Percentiles rank a stretch among this genome's conserved stretches.
Conservation (phyloP, 2,797 vertebrate genomes). For the Sebastes paucispinis region DNA sequence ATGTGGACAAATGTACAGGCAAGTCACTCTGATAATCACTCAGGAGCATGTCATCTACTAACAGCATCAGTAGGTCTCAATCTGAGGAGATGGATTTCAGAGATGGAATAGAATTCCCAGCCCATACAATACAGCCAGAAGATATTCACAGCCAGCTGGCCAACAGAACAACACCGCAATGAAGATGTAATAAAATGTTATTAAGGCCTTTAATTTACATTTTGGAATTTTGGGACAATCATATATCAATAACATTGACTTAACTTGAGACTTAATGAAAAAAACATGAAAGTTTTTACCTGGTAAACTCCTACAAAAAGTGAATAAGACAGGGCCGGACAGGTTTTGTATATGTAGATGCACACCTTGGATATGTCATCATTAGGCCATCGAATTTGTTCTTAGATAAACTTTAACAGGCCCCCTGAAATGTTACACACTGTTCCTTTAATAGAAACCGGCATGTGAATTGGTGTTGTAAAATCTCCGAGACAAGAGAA, state of each 20-base stretch:
- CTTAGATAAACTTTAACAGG: not conserved
- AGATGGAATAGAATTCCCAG: not conserved
- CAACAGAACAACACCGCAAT: too few species aligned
- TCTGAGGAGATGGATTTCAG: not conserved
- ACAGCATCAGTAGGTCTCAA: not conserved
- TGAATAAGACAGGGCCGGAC: not conserved
- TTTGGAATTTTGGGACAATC: not conserved
- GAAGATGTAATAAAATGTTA: too few species aligned
- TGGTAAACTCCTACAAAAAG: not conserved
- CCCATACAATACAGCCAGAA: not conserved
- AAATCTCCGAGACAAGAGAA: not conserved
- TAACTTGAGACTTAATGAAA: not conserved
- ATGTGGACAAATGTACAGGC: not conserved
- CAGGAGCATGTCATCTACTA: not conserved
- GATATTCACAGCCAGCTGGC: not conserved
- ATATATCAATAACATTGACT: not conserved
- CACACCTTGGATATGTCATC: not conserved
- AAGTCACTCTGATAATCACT: not conserved
- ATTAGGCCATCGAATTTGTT: not conserved
- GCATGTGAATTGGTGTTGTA: not conserved
- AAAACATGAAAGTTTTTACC: not conserved
- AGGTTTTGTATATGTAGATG: not conserved
- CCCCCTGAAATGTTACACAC: not conserved
- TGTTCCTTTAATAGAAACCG: not conserved
- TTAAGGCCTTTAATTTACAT: not conserved